A percentile compares a stretch with the other conserved stretches of the same genome.
phyloP scores from a whole-genome alignment of 2,113 vertebrate species.

The Rana temporaria region DNA sequence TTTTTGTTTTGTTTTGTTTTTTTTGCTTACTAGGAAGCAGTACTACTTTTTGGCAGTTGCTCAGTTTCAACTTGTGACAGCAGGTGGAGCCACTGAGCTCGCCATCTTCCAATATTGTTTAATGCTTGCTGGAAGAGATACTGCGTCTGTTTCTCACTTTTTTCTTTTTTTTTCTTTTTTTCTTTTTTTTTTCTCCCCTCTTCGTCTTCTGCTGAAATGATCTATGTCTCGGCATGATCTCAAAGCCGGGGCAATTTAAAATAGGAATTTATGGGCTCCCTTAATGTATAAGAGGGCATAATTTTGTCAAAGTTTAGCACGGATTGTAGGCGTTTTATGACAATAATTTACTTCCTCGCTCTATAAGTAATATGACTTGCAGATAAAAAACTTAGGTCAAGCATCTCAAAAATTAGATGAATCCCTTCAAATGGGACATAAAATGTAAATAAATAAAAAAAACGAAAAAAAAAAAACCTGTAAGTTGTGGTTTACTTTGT shows the following conservation, averaged over 20 bases:
- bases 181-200: constrained; percentile 11
- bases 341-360: constrained; percentile 57
- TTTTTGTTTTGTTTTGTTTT: no score
- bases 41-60: no score
- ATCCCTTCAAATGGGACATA: constrained; percentile 57
- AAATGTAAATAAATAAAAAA: constrained; percentile 57
- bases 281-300: constrained; percentile 58
- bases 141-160: neutral
- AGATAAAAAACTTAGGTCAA: constrained; percentile 59
- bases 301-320: constrained; percentile 58
- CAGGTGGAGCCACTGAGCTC: constrained; percentile 39
- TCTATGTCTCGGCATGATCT: constrained; percentile 55
- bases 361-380: constrained; percentile 58
- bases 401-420: constrained; percentile 58
- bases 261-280: constrained; percentile 57
- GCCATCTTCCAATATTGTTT: constrained; percentile 36
- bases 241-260: constrained; percentile 57
- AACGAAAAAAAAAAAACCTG: neutral
- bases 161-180: constrained; percentile 3
- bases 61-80: neutral
- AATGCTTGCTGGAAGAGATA: constrained; percentile 32
- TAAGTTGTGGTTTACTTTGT: constrained; percentile 55
- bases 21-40: no score
- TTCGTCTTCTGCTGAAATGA: constrained; percentile 45
- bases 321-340: constrained; percentile 56